Conservation (phyloP, 2,797 vertebrate species). For the Lepus oiostolus region DNA sequence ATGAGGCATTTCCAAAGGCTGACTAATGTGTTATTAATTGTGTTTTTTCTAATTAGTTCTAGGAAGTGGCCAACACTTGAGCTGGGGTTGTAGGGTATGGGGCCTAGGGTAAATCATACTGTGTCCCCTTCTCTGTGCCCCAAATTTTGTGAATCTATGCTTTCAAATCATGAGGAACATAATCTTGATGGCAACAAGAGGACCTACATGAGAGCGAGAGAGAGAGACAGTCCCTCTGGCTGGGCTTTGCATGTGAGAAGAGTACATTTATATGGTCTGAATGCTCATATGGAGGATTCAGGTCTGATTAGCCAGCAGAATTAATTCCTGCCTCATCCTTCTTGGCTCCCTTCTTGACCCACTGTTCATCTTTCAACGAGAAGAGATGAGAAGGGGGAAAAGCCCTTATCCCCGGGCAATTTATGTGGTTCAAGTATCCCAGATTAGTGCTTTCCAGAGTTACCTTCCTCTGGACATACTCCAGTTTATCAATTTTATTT, state of each 20-base stretch:
- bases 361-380: neutral
- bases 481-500: neutral
- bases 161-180: neutral
- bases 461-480: neutral
- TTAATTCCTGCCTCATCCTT: neutral
- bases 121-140: neutral
- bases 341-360: neutral
- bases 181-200: neutral
- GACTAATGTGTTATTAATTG: slow-evolving; percentile 54
- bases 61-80: neutral
- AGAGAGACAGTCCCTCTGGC: neutral
- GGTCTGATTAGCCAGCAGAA: neutral
- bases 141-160: neutral
- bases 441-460: neutral
- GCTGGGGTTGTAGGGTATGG: neutral
- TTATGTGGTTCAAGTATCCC: neutral
- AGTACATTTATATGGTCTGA: neutral
- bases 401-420: neutral
- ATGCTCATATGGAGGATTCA: neutral
- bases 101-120: neutral
- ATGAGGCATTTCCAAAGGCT: slow-evolving; percentile 58
- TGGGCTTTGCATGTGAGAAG: neutral
- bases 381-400: neutral
- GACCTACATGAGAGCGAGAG: neutral
- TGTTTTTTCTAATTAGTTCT: slow-evolving; percentile 54